Evolutionary conservation across 2,888 invertebrate species (phyloP).

Genomic region (Acrocyrtus sp.): DNA sequence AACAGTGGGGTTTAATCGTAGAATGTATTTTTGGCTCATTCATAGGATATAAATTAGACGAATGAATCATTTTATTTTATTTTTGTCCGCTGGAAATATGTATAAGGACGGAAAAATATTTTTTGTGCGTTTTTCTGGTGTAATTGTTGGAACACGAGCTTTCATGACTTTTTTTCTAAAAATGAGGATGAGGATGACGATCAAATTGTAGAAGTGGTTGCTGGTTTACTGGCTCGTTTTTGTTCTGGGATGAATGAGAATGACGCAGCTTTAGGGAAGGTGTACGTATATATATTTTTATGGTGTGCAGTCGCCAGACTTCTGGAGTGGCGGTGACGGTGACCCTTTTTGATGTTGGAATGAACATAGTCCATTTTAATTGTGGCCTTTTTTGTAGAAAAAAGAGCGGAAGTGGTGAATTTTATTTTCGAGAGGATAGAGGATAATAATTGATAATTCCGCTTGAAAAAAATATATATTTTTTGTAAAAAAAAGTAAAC

Average conservation of each 20-base stretch:
- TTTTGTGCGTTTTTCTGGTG: neutral
- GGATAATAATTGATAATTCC: slow-evolving; percentile 32
- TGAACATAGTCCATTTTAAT: slow-evolving; percentile 7
- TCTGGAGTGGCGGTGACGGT: neutral
- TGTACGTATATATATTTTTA: too few species aligned
- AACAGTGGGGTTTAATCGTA: too few species aligned
- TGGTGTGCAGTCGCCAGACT: too few species aligned
- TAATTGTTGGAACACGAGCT: neutral
- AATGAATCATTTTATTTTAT: too few species aligned
- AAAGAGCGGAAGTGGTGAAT: slow-evolving; percentile 29
- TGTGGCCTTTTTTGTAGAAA: slow-evolving; percentile 20
- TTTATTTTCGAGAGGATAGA: slow-evolving; percentile 1
- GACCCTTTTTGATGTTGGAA: slow-evolving; percentile 2
- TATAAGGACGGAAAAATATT: too few species aligned
- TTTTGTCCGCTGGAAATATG: too few species aligned
- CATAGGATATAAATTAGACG: too few species aligned
- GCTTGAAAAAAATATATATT: slow-evolving; percentile 18
- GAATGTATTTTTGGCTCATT: too few species aligned
- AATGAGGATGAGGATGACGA: neutral
- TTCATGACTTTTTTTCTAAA: too few species aligned
- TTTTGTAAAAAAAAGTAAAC: slow-evolving; percentile 20
- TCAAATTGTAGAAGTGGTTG: too few species aligned
- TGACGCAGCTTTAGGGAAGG: too few species aligned
- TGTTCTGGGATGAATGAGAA: neutral
- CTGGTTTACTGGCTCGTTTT: too few species aligned